Conservation (phyloP, 1,140 invertebrate species). For the Sitophilus oryzae region DNA sequence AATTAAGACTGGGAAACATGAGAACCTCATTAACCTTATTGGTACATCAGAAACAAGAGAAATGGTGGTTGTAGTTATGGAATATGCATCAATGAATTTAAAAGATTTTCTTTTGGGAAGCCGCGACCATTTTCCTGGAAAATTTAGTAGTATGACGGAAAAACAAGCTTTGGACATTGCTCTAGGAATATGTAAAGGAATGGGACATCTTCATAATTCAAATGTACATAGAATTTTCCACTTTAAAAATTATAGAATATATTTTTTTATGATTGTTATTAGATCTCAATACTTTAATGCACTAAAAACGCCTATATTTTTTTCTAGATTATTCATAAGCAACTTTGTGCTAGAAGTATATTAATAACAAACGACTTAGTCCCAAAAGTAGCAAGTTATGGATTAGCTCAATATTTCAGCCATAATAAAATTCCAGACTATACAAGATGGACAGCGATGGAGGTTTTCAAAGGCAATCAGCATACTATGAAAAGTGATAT, state of each 20-base stretch:
- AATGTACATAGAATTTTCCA: constrained; percentile 40
- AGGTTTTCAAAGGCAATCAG: constrained; percentile 61
- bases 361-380: constrained; percentile 53
- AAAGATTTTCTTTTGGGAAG: constrained; percentile 63
- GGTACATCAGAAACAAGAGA: constrained; percentile 74
- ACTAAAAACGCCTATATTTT: background rate
- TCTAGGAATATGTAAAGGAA: constrained; percentile 56
- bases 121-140: constrained; percentile 54
- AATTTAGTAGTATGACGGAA: constrained; percentile 59
- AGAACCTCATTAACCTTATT: constrained; percentile 66
- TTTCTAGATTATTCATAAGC: constrained; percentile 61
- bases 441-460: constrained; percentile 70
- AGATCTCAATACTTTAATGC: too few species aligned
- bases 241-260: background rate
- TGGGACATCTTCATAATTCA: constrained; percentile 58
- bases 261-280: background rate
- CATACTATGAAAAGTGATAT: constrained; percentile 66
- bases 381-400: constrained; percentile 69
- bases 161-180: constrained; percentile 52
- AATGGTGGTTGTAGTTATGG: constrained; percentile 63
- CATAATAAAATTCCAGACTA: constrained; percentile 55
- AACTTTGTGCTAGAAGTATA: constrained; percentile 67
- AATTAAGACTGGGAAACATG: constrained; percentile 60
- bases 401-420: constrained; percentile 48
- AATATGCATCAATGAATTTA: constrained; percentile 58